Conservation (phyloP, 2,113 vertebrate species). For the Ictalurus punctatus region DNA sequence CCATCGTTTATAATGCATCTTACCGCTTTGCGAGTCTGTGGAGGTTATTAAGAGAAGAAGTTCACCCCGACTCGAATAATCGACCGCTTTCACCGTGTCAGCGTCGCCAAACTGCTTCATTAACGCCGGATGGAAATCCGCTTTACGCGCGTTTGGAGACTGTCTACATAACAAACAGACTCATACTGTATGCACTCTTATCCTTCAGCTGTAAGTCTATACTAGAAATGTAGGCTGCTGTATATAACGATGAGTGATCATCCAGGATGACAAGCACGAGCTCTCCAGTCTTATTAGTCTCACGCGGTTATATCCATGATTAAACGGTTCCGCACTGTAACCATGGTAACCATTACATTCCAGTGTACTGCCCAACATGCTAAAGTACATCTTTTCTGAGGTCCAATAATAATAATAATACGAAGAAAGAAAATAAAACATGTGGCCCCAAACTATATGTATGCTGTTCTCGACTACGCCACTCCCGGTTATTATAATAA, state of each 20-base stretch:
- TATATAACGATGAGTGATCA: neutral
- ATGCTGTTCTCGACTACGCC: neutral
- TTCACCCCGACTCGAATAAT: constrained; percentile 22
- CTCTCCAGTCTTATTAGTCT: neutral
- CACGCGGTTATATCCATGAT: neutral
- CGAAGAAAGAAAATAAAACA: neutral
- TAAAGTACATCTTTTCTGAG: neutral
- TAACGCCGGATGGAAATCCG: constrained; percentile 1
- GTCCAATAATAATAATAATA: too few species aligned
- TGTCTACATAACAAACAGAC: neutral
- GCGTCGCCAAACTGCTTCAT: constrained; percentile 2
- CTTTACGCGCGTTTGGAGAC: neutral
- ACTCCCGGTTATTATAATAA: neutral
- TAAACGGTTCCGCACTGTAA: neutral
- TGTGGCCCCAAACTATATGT: too few species aligned
- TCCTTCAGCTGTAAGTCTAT: neutral
- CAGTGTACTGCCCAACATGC: neutral
- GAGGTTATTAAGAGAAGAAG: constrained; percentile 68
- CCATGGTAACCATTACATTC: constrained; percentile 29
- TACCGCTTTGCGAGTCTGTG: constrained; percentile 81
- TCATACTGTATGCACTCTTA: too few species aligned
- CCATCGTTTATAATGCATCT: constrained; percentile 45
- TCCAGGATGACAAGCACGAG: neutral
- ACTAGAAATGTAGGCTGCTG: too few species aligned
- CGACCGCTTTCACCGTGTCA: neutral